Evolutionary conservation across 2,888 invertebrate genomes (phyloP).

Genomic region (Acholoe squamosa): DNA sequence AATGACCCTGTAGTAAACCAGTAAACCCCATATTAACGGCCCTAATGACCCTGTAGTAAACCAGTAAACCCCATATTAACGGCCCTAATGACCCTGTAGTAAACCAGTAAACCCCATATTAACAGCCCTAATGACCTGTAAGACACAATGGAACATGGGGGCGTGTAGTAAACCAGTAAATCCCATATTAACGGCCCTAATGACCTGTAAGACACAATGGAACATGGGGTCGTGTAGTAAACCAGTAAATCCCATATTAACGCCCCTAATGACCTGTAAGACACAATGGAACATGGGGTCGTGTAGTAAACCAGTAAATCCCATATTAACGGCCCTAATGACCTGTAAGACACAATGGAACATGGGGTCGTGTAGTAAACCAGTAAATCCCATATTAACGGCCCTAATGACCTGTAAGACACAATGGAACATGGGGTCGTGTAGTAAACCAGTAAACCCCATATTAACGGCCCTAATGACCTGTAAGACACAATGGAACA

Average conservation of each 20-base stretch:
- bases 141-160: too few species aligned
- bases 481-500: too few species aligned
- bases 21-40: not conserved
- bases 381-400: not conserved
- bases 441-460: not conserved
- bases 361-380: not conserved
- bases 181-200: not conserved
- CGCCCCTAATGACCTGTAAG: not conserved
- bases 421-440: too few species aligned
- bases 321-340: not conserved
- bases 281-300: too few species aligned
- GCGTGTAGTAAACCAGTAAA: not conserved
- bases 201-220: too few species aligned
- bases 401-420: not conserved
- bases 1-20: not conserved
- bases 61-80: not conserved
- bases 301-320: not conserved
- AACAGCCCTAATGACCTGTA: not conserved
- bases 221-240: not conserved
- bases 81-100: not conserved
- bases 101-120: not conserved
- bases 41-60: not conserved
- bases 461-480: not conserved
- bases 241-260: not conserved
- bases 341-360: too few species aligned